Conservation (phyloP, 2,888 invertebrate species). For the Biston stratarius region DNA sequence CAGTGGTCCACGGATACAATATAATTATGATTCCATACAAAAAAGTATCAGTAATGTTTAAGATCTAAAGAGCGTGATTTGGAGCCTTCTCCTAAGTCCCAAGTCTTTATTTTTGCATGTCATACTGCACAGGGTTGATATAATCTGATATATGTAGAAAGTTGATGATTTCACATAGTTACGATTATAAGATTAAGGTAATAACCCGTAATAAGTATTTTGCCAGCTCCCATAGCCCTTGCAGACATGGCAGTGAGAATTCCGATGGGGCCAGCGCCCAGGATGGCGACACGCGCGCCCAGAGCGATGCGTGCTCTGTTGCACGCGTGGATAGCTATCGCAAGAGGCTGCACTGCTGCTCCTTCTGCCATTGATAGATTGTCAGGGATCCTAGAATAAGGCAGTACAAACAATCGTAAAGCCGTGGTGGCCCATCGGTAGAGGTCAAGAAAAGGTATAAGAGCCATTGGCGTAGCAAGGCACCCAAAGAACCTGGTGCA, state of each 20-base stretch:
- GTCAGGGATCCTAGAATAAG: conserved; percentile 90
- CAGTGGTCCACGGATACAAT: too few species aligned
- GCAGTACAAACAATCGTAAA: background rate
- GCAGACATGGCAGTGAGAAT: conserved; percentile 92
- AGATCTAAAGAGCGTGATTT: too few species aligned
- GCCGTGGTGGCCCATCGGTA: too few species aligned
- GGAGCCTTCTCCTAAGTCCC: too few species aligned
- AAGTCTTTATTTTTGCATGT: too few species aligned
- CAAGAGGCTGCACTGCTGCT: conserved; percentile 96
- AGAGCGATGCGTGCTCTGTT: conserved; percentile 91
- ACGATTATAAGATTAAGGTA: background rate
- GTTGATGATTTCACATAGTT: background rate
- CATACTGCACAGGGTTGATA: too few species aligned
- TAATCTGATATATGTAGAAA: too few species aligned
- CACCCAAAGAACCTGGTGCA: too few species aligned
- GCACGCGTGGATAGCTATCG: conserved; percentile 97
- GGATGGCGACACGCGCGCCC: conserved; percentile 93
- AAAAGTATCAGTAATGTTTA: too few species aligned
- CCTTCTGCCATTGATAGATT: conserved; percentile 96
- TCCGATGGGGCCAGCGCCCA: conserved; percentile 91
- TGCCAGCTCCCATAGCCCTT: conserved; percentile 93
- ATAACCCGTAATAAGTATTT: conserved; percentile 91
- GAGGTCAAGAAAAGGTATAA: too few species aligned
- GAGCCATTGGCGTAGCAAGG: too few species aligned
- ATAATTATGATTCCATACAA: too few species aligned